Base-by-base conservation (phyloP, 92 coral and sea anemone genomes). In the Hydrozoanthus gracilis region DNA sequence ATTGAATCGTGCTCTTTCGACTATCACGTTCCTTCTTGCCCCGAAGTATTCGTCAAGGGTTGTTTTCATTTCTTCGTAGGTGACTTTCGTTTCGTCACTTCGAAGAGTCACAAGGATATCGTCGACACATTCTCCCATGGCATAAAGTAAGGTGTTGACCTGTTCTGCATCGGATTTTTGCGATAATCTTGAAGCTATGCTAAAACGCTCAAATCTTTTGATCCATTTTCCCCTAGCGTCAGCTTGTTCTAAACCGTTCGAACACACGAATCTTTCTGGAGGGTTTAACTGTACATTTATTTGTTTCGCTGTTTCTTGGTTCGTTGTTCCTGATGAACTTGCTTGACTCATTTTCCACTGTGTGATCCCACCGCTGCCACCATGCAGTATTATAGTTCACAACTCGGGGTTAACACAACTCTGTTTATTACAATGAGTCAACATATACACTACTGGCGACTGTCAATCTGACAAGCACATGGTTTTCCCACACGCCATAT, bases 71-170 rank as follows among this genome's bases (percentile, higher is more conserved):
- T 83, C 89, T 4, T 91, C 82, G 84, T 86, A 93, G 10, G 93
- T 51, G 16, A 58, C 84, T 17, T 71, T 82, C 46, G 49, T 90
- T 79, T 93, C 88, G 60, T 82, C 89, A n/a, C 91, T 55, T 35
- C 78, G 70, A 14, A 83, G 73, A 5, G 92, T 91, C 75, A 83
- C 27, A 2, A 93, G 71, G 18, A 92, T 94, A 55, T 94, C 93
- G 47, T 93, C 92, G 58, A 91, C 94, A 70, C 89, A 86, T 65
- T 93, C 92, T 11, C 92, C 92, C 89, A 93, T 88, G 6, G 96
- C 51, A 82, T 88, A 89, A 8, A 88, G 85, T 2, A 93, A 60
- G 20, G 93, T 90, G 51, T 89, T 71, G 5, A 93, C 91, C 55
- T 93, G 94, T 67, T 88, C 94, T 0, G 51, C 68, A 44, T 86